Percentiles rank a stretch among this genome's conserved stretches.
Conservation (phyloP, 2,113 vertebrate genomes). For the Pao palembangensis region DNA sequence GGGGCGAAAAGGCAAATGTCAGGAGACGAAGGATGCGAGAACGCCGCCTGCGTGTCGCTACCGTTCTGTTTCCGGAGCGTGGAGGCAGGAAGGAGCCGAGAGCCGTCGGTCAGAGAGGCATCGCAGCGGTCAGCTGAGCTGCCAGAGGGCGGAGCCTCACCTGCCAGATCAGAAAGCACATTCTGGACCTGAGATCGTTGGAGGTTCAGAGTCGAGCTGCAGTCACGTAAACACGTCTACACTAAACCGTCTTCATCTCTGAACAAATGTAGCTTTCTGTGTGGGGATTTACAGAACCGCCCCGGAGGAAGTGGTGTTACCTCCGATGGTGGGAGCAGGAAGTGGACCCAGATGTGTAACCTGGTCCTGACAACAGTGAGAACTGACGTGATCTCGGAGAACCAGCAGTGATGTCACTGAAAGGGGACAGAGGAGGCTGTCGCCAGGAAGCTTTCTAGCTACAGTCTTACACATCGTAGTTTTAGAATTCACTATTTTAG, state of each 20-base stretch:
- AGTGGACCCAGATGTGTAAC: background rate
- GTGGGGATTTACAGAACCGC: too few species aligned
- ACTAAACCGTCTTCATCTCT: too few species aligned
- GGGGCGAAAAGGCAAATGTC: background rate
- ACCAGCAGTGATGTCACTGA: background rate
- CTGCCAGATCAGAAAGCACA: constrained; percentile 12
- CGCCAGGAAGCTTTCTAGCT: background rate
- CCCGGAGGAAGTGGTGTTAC: background rate
- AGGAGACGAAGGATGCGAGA: too few species aligned
- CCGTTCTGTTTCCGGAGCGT: constrained; percentile 45
- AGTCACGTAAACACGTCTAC: too few species aligned
- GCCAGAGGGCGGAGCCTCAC: constrained; percentile 31
- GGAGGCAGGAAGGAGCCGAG: constrained; percentile 43
- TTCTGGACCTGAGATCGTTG: too few species aligned
- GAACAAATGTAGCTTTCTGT: too few species aligned
- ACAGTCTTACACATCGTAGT: too few species aligned
- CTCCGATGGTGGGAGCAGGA: background rate
- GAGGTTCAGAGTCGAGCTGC: too few species aligned
- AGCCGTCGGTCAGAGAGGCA: constrained; percentile 39
- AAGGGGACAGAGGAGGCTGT: too few species aligned
- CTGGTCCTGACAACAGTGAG: background rate
- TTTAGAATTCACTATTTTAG: too few species aligned
- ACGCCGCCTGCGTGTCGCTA: background rate
- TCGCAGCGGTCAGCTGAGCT: constrained; percentile 46
- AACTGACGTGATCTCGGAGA: background rate